Evolutionary conservation across 2,888 invertebrate genomes (phyloP).

Genomic region (Phania funesta): DNA sequence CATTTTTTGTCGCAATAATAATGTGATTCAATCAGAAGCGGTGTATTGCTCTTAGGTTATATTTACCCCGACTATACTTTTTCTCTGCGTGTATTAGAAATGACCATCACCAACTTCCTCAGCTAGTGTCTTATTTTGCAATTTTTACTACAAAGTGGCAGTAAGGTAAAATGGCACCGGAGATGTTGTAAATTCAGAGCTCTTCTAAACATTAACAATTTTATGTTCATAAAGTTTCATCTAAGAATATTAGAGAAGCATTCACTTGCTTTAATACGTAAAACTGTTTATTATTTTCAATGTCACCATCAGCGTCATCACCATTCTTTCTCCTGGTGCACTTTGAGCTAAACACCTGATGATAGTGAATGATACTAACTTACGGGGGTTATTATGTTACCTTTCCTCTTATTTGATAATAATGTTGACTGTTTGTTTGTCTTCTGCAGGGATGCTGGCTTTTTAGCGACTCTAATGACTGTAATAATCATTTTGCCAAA

Average conservation of each 20-base stretch:
- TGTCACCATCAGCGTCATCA: conserved; percentile 9
- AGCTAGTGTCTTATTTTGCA: too few species aligned
- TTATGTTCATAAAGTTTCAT: conserved; percentile 39
- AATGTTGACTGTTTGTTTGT: conserved; percentile 8
- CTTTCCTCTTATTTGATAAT: conserved; percentile 11
- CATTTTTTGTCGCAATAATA: too few species aligned
- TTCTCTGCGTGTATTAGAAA: too few species aligned
- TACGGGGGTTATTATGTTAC: not conserved
- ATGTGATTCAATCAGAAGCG: too few species aligned
- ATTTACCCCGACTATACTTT: too few species aligned
- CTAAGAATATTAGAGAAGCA: conserved; percentile 11
- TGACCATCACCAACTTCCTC: not conserved
- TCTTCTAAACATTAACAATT: conserved; percentile 24
- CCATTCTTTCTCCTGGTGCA: conserved; percentile 17
- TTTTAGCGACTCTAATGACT: conserved; percentile 46
- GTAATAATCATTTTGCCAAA: conserved; percentile 46
- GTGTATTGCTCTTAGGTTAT: too few species aligned
- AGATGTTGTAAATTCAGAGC: conserved; percentile 31
- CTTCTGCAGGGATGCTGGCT: conserved; percentile 4
- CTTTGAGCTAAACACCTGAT: conserved; percentile 59
- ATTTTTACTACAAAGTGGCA: conserved; percentile 11
- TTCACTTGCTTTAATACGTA: conserved; percentile 9
- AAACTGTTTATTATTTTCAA: conserved; percentile 47
- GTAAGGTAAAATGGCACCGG: not conserved
- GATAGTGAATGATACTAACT: conserved; percentile 34